A percentile compares a stretch with the other conserved stretches of the same genome.
Conservation (phyloP, 2,797 vertebrate species). For the Prunella strophiata region DNA sequence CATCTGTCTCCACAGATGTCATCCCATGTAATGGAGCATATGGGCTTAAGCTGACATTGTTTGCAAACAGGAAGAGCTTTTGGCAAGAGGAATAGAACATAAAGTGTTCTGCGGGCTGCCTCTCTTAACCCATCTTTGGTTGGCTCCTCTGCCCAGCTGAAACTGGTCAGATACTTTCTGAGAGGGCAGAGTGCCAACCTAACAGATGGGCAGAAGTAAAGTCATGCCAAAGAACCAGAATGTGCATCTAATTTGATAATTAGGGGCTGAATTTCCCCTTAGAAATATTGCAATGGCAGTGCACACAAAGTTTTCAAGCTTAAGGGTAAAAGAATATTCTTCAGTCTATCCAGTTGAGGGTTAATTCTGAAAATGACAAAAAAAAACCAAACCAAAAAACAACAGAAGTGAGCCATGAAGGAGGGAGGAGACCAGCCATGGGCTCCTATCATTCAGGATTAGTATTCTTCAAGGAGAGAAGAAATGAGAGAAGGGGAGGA, state of each 20-base stretch:
- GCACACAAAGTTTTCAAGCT: not conserved
- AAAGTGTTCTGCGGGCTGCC: conserved; percentile 60
- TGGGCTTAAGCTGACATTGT: conserved; percentile 72
- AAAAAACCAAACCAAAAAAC: not conserved
- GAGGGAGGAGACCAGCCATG: not conserved
- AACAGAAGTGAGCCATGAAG: not conserved
- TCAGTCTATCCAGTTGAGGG: not conserved
- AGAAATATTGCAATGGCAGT: conserved; percentile 44
- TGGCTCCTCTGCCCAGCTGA: conserved; percentile 57
- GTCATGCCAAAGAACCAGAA: conserved; percentile 68
- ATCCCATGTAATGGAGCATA: conserved; percentile 71
- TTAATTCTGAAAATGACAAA: conserved; percentile 27
- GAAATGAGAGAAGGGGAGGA: not conserved
- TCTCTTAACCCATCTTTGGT: conserved; percentile 67
- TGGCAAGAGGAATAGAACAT: conserved; percentile 51
- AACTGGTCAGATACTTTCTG: conserved; percentile 58
- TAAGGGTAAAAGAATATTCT: conserved; percentile 21
- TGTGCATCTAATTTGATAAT: conserved; percentile 75
- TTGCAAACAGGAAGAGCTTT: conserved; percentile 70
- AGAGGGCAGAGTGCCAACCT: conserved; percentile 58
- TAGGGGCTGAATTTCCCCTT: conserved; percentile 62
- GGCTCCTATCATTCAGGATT: conserved; percentile 1
- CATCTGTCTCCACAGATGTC: conserved; percentile 75
- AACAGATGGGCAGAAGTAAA: conserved; percentile 69
- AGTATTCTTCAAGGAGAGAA: conserved; percentile 5